Evolutionary conservation across 2,888 invertebrate genomes (phyloP), one percentile per base, ranked within the genome.

Genomic region (Melanotus villosus): DNA sequence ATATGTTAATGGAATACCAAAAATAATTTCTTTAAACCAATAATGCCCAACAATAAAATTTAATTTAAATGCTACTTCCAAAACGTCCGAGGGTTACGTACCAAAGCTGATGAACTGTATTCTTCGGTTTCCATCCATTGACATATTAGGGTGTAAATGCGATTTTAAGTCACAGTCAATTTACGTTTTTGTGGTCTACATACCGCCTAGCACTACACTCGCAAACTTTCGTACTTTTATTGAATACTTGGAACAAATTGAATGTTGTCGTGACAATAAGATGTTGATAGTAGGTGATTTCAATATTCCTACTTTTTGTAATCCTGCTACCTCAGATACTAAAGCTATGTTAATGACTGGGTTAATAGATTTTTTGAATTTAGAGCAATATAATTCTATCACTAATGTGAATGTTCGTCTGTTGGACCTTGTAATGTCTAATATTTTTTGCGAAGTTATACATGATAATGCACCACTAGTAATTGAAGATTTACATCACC

Each of bases 141-240:
- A 50, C 14, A 50, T 50, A 21, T 3, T 50, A 6, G 50, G 23
- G 9, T 21, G 50, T 26, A 50, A 50, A 19, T 50, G 50, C 10
- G 1, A 5, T 3, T 50, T 26, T 23, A 21, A 21, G 6, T 2
- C 1, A 4, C 2, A 3, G 7, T 4, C 14, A 2, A 1, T 50
- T 7, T n/a, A 18, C 9, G 4, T 50, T 18, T 23, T 18, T 19
- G 26, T 50, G 3, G 21, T 50, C 21, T 50, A 50, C 14, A 50
- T 50, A 4, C 50, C 50, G 9, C 50, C 50, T 4, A 14, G 14
- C 21, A 21, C 23, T n/a, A n/a, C 50, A 23, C 6, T 50, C 2
- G 10, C 18, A 2, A 23, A 18, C 50, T 50, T 4, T 23, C 5
- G 23, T 6, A n/a, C 2, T 9, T 50, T 18, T 50, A 2, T 26